Evolutionary conservation across 2,888 invertebrate species (phyloP).

Genomic region (Macrostomum cliftonense): DNA sequence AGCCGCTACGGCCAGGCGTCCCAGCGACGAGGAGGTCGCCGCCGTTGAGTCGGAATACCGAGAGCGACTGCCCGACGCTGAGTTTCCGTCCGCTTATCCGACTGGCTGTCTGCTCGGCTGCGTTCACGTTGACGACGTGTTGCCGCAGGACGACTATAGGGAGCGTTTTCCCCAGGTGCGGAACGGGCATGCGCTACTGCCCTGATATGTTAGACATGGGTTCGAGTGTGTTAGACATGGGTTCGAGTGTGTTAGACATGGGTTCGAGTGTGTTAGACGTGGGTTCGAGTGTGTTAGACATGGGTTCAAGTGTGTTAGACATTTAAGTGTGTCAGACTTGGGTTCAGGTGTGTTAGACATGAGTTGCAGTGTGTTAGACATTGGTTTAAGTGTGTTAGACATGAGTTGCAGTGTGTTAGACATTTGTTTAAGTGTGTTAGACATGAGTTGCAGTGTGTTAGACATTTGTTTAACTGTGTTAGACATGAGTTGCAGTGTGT

Average conservation of each 20-base stretch:
- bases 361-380: too few species aligned
- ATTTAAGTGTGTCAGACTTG: too few species aligned
- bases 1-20: slow-evolving; percentile 60
- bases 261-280: neutral
- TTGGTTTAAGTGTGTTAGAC: too few species aligned
- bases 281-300: neutral
- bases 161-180: slow-evolving; percentile 36
- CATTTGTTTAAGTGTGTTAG: too few species aligned
- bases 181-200: neutral
- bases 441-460: too few species aligned
- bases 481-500: too few species aligned
- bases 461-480: too few species aligned
- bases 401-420: too few species aligned
- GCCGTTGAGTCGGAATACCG: slow-evolving; percentile 19
- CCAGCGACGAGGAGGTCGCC: slow-evolving; percentile 47
- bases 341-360: too few species aligned
- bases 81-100: slow-evolving; percentile 48
- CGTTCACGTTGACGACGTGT: slow-evolving; percentile 62
- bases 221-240: neutral
- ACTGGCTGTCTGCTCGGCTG: slow-evolving; percentile 70
- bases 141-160: slow-evolving; percentile 67
- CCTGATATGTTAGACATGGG: neutral
- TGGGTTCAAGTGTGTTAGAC: neutral
- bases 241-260: neutral
- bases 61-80: neutral